Evolutionary conservation across 2,113 vertebrate genomes (phyloP).

Genomic region (Pogona vitticeps): DNA sequence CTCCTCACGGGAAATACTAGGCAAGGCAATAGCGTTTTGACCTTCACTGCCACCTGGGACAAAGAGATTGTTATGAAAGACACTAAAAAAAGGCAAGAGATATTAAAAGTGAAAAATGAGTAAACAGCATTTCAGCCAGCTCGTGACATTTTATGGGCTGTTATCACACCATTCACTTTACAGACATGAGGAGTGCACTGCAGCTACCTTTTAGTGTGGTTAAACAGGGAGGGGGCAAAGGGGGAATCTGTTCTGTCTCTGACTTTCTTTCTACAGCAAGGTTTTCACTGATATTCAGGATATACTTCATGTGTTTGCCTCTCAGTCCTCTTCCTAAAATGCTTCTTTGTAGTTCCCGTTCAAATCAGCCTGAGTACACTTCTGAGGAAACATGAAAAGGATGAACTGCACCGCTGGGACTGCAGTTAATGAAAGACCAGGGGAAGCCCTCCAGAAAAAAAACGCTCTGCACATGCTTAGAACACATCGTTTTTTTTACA

Average conservation of each 20-base stretch:
- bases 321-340: background rate
- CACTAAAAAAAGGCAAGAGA: background rate
- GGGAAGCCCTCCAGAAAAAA: too few species aligned
- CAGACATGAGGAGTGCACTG: background rate
- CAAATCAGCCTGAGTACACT: background rate
- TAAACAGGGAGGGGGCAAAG: too few species aligned
- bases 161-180: background rate
- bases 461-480: background rate
- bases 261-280: background rate
- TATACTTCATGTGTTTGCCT: background rate
- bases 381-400: background rate
- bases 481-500: background rate
- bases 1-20: too few species aligned
- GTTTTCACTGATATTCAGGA: background rate
- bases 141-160: background rate
- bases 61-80: background rate
- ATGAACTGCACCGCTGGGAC: background rate
- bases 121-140: fast-evolving
- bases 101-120: background rate
- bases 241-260: background rate
- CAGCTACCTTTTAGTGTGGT: background rate
- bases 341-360: background rate
- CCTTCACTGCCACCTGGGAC: background rate
- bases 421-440: too few species aligned
- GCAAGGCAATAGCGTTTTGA: background rate